Evolutionary conservation across 2,888 invertebrate genomes (phyloP), one percentile per base, ranked within the genome.

Genomic region (Troides oblongomaculatus): DNA sequence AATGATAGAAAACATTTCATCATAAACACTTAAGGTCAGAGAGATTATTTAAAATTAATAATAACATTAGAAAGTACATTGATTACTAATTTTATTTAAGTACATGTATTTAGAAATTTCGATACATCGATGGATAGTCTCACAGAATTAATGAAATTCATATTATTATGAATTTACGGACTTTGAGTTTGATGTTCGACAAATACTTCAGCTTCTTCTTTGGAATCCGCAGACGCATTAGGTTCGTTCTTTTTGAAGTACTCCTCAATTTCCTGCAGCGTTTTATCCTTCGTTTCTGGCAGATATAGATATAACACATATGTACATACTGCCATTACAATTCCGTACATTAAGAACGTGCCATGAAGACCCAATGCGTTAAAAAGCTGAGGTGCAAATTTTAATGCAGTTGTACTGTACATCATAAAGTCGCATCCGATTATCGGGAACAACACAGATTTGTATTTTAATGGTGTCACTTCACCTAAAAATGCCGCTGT

Each of bases 201-300:
- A 62, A n/a, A 39, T 14, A 21, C n/a, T 36, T 43, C 18, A n/a
- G 17, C 8, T 61, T 61, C 18, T 30, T 61, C 30, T 5, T 36
- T 43, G 6, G 56, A 56, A 21, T 56, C 21, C 46, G 14, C 46
- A 46, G 46, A 14, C 14, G 10, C 12, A 12, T 46, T 46, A 46
- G 46, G 46, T 46, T 46, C 14, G 14, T 46, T 46, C 46, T 46
- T 46, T 46, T 46, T 46, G 14, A 46, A 46, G 46, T 46, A 46
- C 12, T 46, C 12, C 46, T 46, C 46, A 46, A 46, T 46, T 12
- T 46, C 14, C 46, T 46, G 14, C 14, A 46, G 46, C 46, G 46
- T 46, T 14, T 46, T 46, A 46, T 46, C 84, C 77, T 85, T 84
- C 12, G 81, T 83, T 71, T 83, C 83, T 0, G 80, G 83, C 64